A percentile compares a stretch with the other conserved stretches of the same genome.
Conservation (phyloP, 2,888 invertebrate species). For the Megaustenia siamemsis region DNA sequence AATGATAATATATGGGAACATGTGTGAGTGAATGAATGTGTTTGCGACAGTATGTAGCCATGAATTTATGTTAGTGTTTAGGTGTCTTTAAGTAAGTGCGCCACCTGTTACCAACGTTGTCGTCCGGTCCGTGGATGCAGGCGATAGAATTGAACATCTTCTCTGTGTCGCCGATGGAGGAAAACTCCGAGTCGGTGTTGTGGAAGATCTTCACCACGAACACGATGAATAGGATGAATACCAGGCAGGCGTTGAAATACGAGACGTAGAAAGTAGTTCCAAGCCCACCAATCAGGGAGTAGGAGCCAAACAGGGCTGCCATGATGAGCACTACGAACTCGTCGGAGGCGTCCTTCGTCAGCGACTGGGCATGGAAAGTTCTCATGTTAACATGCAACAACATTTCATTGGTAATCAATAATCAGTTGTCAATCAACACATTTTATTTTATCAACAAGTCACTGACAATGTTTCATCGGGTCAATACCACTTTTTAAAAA, state of each 20-base stretch:
- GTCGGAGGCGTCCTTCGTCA: conserved; percentile 67
- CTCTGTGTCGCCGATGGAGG: conserved; percentile 68
- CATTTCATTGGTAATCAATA: too few relatives aligned
- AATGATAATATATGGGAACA: too few relatives aligned
- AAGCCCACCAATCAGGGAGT: conserved; percentile 77
- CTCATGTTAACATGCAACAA: too few relatives aligned
- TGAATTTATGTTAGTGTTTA: too few relatives aligned
- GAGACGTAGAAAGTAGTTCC: conserved; percentile 78
- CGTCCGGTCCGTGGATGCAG: conserved; percentile 74
- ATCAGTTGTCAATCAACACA: too few relatives aligned
- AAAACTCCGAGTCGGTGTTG: conserved; percentile 64
- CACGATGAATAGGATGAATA: conserved; percentile 75
- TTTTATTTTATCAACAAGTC: too few relatives aligned
- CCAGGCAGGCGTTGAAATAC: conserved; percentile 77
- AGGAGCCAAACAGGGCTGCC: conserved; percentile 74
- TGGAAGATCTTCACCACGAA: conserved; percentile 75
- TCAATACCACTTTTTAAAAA: too few relatives aligned
- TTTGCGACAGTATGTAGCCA: too few relatives aligned
- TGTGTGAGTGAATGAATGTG: too few relatives aligned
- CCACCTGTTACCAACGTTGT: conserved; percentile 72
- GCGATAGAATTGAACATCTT: conserved; percentile 72
- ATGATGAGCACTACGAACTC: conserved; percentile 73
- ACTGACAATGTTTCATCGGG: too few relatives aligned
- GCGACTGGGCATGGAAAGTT: conserved; percentile 57
- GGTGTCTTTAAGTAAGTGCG: too few relatives aligned